These are phyloP conservation scores for Salpingus planirostris DNA, from an alignment of 2,888 invertebrate species.

Conservation along the genomic window DNA sequence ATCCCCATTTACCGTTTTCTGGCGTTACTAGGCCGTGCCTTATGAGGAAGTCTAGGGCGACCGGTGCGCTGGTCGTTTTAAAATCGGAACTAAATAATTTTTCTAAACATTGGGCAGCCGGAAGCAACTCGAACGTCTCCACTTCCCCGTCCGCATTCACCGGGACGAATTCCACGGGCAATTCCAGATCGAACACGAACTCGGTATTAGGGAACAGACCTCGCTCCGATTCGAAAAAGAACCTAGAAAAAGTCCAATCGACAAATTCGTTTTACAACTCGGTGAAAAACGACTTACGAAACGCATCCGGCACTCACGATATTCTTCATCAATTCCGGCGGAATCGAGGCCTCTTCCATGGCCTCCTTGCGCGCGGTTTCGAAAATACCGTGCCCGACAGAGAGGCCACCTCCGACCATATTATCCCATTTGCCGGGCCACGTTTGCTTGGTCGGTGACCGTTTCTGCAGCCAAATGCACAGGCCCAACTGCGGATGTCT, in stretches of 20 bases:
- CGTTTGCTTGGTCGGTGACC: slow-evolving; percentile 86
- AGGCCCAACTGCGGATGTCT: slow-evolving; percentile 75
- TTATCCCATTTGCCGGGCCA: slow-evolving; percentile 94
- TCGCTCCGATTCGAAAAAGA: slow-evolving; percentile 87
- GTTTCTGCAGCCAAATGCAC: slow-evolving; percentile 87
- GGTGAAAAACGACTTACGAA: slow-evolving; percentile 50
- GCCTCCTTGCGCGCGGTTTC: slow-evolving; percentile 92
- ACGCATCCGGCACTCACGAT: slow-evolving; percentile 72
- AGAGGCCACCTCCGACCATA: slow-evolving; percentile 89
- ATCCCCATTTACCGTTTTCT: slow-evolving; percentile 63
- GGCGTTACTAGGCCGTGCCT: slow-evolving; percentile 82
- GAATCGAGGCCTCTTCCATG: slow-evolving; percentile 87
- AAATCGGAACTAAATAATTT: slow-evolving; percentile 75
- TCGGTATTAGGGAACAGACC: slow-evolving; percentile 92
- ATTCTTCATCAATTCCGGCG: slow-evolving; percentile 65
- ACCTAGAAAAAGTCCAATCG: slow-evolving; percentile 45
- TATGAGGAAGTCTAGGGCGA: slow-evolving; percentile 85
- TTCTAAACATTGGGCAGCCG: slow-evolving; percentile 74
- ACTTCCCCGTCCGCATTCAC: slow-evolving; percentile 92
- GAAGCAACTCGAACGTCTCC: slow-evolving; percentile 78
- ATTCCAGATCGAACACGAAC: slow-evolving; percentile 86
- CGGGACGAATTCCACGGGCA: slow-evolving; percentile 85
- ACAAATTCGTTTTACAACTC: background rate
- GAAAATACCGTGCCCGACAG: slow-evolving; percentile 77
- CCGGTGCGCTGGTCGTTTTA: slow-evolving; percentile 89